Percentiles rank a stretch among this genome's conserved stretches.
These are phyloP conservation scores for Rhineura floridana DNA, from an alignment of 2,113 vertebrate species.

Conservation along the genomic window DNA sequence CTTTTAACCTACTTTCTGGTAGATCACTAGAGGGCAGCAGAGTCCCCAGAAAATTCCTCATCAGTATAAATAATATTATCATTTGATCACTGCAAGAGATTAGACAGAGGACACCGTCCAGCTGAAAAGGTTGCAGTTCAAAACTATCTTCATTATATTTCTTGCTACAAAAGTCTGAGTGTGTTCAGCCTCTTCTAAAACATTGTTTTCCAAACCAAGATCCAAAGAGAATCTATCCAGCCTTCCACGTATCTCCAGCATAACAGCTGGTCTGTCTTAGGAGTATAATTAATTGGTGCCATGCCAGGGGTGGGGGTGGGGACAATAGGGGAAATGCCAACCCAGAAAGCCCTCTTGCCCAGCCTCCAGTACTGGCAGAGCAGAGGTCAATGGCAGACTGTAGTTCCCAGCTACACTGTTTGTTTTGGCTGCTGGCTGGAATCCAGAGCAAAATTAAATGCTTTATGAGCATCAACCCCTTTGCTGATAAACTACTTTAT, in stretches of 20 bases:
- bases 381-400: not conserved
- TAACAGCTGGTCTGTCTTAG: not conserved
- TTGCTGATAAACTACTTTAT: not conserved
- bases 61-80: not conserved
- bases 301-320: too few species aligned
- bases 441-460: not conserved
- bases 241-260: not conserved
- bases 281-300: not conserved
- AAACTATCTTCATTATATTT: not conserved
- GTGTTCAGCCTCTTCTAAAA: not conserved
- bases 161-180: not conserved
- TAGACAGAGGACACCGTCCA: not conserved
- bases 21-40: conserved; percentile 5
- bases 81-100: not conserved
- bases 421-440: not conserved
- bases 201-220: not conserved
- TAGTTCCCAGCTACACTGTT: not conserved
- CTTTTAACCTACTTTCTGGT: conserved; percentile 15
- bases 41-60: not conserved
- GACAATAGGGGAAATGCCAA: not conserved
- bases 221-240: not conserved
- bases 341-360: not conserved
- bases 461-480: not conserved
- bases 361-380: not conserved
- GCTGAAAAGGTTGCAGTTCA: not conserved